phyloP scores from a whole-genome alignment of 2,888 invertebrate species.

The Hanleya hanleyi region DNA sequence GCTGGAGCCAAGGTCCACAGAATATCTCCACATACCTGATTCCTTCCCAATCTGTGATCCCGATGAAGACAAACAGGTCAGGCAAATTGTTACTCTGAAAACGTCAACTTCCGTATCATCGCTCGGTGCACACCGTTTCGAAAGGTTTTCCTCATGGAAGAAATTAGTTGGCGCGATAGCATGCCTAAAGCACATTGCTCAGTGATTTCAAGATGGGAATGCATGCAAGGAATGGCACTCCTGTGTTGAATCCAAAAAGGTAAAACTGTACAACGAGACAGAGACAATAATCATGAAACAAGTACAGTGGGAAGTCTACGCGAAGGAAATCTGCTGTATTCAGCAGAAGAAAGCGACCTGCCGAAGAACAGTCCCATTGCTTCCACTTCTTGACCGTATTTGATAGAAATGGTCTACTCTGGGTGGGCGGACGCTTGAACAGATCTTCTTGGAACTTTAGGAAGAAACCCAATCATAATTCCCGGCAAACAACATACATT shows the following conservation, averaged over 20 bases:
- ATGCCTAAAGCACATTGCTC: background rate
- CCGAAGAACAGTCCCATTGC: conserved; percentile 1
- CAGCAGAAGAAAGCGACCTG: background rate
- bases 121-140: conserved; percentile 19
- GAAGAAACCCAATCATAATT: too few relatives aligned
- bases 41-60: too few relatives aligned
- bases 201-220: background rate
- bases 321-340: conserved; percentile 11
- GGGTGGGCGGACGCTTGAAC: too few relatives aligned
- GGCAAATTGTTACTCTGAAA: conserved; percentile 4
- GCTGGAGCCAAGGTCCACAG: too few relatives aligned
- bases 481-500: too few relatives aligned
- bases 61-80: conserved; percentile 23
- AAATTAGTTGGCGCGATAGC: conserved; percentile 18
- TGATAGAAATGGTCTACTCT: too few relatives aligned
- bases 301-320: conserved; percentile 25
- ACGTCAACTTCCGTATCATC: background rate
- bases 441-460: too few relatives aligned
- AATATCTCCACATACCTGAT: too few relatives aligned
- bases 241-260: conserved; percentile 1
- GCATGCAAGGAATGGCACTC: conserved; percentile 27
- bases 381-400: too few relatives aligned
- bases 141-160: conserved; percentile 32
- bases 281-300: conserved; percentile 22
- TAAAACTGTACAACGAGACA: background rate